Percentiles rank a stretch among this genome's conserved stretches.
These are phyloP conservation scores for Stegostoma tigrinum DNA, from an alignment of 2,113 vertebrate genomes.

Conservation along the genomic window DNA sequence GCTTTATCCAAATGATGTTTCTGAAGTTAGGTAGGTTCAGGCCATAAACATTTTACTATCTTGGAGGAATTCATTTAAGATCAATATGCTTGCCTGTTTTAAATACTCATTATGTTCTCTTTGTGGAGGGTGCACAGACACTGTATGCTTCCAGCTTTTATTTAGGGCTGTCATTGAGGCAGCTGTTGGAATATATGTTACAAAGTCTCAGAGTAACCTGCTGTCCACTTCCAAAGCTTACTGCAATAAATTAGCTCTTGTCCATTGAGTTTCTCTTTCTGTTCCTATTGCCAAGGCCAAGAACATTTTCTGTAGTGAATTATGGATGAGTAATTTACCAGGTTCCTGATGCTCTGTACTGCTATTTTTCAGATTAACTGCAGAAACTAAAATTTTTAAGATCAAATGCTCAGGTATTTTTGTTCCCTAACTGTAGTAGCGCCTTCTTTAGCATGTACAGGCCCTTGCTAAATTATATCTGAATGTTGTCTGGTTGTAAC, in stretches of 20 bases:
- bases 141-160: neutral
- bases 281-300: neutral
- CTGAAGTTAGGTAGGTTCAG: constrained; percentile 6
- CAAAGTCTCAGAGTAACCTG: neutral
- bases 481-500: neutral
- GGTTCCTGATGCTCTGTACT: neutral
- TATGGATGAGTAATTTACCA: neutral
- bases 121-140: neutral
- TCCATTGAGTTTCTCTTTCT: neutral
- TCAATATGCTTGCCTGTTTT: constrained; percentile 12
- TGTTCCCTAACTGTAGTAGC: no score
- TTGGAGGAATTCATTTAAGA: neutral
- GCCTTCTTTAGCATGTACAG: neutral
- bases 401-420: neutral
- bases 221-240: neutral
- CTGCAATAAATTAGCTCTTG: neutral
- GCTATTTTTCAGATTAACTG: neutral
- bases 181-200: neutral
- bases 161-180: neutral
- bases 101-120: constrained; percentile 16
- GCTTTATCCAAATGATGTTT: constrained; percentile 18
- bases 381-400: neutral
- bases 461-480: neutral
- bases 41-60: constrained; percentile 8
- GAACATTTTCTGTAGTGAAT: neutral